Base-by-base conservation (phyloP, 1,140 invertebrate species). In the Polypedilum vanderplanki region DNA sequence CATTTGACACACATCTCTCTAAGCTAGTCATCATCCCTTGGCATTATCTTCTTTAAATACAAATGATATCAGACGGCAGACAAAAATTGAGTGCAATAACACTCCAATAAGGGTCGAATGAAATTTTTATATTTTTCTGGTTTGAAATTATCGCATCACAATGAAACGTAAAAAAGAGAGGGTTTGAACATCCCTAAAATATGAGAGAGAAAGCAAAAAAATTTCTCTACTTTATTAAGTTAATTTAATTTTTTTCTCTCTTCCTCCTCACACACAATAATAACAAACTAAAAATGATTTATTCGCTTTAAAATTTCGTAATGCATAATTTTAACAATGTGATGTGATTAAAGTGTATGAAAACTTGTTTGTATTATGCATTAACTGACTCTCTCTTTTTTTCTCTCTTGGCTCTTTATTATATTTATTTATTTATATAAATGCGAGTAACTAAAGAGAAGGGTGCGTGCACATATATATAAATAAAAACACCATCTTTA, bases 331-430 rank as follows among this genome's bases (percentile, higher is more conserved):
- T 70, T 70, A 10, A 70, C 17, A 70, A 70, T 70, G 24, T 33
- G 65, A 70, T 70, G 65, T 70, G 65, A 70, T 70, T 70, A 70
- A 70, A 70, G 20, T 70, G 65, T 70, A 70, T 70, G 65, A 70
- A 70, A 70, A 70, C 65, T 17, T 70, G 65, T 70, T 70, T 70
- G 65, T 70, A n/a, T 57, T 57, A 57, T 57, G 46, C 46, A 57
- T 57, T 57, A 57, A 57, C 12, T 57, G n/a, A 57, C 46, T 57
- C 46, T 46, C 41, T 57, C 12, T 57, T 15, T 57, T 12, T 15
- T 15, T 57, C 41, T 46, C 15, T 15, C n/a, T 57, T 57, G 4
- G 7, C 10, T 57, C 12, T n/a, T 57, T n/a, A n/a, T 57, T 57
- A 57, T 57, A 57, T 57, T 57, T 12, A 57, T 57, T 70, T 10